Percentiles rank a stretch among this genome's conserved stretches.
phyloP scores from a whole-genome alignment of 37 sponge, comb jelly and placozoan species.

The Amphimedon queenslandica region DNA sequence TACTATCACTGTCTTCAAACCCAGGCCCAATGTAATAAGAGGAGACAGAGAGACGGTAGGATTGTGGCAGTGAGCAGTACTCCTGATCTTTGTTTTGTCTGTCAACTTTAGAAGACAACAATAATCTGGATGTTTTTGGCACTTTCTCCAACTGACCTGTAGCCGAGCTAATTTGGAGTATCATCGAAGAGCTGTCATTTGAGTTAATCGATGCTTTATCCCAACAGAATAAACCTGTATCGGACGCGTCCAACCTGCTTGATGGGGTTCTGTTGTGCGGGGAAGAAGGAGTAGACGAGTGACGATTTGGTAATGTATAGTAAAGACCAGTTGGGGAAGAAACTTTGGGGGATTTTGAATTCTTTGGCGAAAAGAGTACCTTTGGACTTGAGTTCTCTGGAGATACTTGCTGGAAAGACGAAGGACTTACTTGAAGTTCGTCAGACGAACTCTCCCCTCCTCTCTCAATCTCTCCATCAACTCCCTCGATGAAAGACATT shows the following conservation, averaged over 20 bases:
- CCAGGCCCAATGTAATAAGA: not conserved
- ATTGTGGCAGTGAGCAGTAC: not conserved
- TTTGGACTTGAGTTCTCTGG: not conserved
- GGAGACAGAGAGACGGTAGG: not conserved
- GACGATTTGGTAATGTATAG: not conserved
- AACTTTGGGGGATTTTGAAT: not conserved
- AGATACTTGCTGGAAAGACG: not conserved
- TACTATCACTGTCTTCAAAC: not conserved
- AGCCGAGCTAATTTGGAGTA: not conserved
- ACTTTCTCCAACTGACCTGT: conserved; percentile 3
- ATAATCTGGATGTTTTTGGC: not conserved
- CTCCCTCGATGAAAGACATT: too few species aligned
- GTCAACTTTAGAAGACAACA: not conserved
- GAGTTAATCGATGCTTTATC: too few species aligned
- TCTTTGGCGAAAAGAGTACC: not conserved
- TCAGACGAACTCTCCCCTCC: too few species aligned
- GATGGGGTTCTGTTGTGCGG: not conserved
- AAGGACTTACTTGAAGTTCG: not conserved
- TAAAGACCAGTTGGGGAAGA: not conserved
- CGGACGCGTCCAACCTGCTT: not conserved
- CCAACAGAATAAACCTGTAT: not conserved
- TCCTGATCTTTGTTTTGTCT: not conserved
- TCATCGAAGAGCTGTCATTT: not conserved
- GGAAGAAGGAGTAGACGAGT: not conserved
- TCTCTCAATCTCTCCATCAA: too few species aligned